Evolutionary conservation across 2,797 vertebrate genomes (phyloP).

Genomic region (Neoniphon sammara): DNA sequence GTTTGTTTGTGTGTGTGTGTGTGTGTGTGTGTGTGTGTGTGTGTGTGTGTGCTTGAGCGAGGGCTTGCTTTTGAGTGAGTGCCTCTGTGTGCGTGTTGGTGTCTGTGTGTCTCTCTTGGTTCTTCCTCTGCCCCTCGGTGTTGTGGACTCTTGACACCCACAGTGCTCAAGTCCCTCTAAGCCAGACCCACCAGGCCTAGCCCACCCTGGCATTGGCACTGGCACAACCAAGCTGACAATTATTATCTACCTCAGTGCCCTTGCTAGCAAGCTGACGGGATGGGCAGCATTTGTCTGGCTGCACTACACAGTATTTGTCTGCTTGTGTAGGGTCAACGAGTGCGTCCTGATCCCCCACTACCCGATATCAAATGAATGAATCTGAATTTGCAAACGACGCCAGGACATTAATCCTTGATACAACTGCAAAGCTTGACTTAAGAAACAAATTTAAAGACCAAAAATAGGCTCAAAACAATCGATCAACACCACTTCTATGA

Average conservation of each 20-base stretch:
- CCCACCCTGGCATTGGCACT: conserved; percentile 71
- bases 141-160: conserved; percentile 47
- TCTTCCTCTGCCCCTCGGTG: conserved; percentile 20
- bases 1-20: background rate
- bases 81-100: conserved; percentile 6
- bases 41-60: background rate
- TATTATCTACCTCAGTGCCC: conserved; percentile 79
- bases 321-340: conserved; percentile 58
- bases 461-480: conserved; percentile 7
- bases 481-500: conserved; percentile 13
- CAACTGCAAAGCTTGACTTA: background rate
- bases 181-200: conserved; percentile 65
- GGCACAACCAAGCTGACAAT: conserved; percentile 69
- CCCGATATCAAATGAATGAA: background rate
- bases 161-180: conserved; percentile 45
- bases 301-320: conserved; percentile 39
- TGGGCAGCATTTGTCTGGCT: conserved; percentile 73
- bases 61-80: conserved; percentile 8
- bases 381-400: background rate
- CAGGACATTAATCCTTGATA: background rate
- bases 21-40: background rate
- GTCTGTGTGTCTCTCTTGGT: conserved; percentile 13
- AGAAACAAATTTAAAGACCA: background rate
- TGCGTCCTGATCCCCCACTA: conserved; percentile 21
- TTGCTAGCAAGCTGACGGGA: conserved; percentile 79